Conservation (phyloP, 2,888 invertebrate genomes). For the Himalopsyche anomala region DNA sequence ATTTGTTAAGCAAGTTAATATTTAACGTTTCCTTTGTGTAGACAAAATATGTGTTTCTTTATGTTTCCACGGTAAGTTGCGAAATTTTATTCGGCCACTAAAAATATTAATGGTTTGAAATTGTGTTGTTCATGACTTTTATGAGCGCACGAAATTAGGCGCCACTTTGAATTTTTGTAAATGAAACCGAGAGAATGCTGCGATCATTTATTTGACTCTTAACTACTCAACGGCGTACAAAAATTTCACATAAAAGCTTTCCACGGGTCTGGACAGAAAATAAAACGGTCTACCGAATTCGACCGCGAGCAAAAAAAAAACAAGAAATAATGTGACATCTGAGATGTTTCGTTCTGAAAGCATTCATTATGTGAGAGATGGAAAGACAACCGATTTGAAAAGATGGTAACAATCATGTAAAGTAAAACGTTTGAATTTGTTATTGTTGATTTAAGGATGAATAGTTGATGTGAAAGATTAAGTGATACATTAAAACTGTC, state of each 20-base stretch:
- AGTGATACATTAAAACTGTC: too few relatives aligned
- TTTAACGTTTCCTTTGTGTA: too few relatives aligned
- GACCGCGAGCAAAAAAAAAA: neutral
- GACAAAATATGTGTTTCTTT: too few relatives aligned
- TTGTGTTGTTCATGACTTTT: constrained; percentile 28
- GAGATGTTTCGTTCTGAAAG: constrained; percentile 21
- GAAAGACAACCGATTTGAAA: neutral
- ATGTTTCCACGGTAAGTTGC: too few relatives aligned
- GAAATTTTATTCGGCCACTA: neutral
- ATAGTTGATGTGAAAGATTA: too few relatives aligned
- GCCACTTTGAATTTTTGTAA: constrained; percentile 21
- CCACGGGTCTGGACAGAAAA: constrained; percentile 7
- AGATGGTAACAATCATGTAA: too few relatives aligned
- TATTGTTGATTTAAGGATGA: too few relatives aligned
- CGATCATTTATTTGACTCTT: constrained; percentile 20
- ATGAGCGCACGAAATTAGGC: neutral
- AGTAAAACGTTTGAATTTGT: too few relatives aligned
- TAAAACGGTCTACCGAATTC: constrained; percentile 26
- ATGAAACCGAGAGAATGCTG: constrained; percentile 9
- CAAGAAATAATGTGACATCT: neutral
- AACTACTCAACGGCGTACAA: constrained; percentile 26
- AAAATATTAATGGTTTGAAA: constrained; percentile 6
- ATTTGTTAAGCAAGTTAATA: too few relatives aligned
- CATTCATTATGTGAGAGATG: neutral
- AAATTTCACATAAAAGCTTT: constrained; percentile 27